Evolutionary conservation across 2,797 vertebrate genomes (phyloP).

Genomic region (Lithobates sylvaticus): DNA sequence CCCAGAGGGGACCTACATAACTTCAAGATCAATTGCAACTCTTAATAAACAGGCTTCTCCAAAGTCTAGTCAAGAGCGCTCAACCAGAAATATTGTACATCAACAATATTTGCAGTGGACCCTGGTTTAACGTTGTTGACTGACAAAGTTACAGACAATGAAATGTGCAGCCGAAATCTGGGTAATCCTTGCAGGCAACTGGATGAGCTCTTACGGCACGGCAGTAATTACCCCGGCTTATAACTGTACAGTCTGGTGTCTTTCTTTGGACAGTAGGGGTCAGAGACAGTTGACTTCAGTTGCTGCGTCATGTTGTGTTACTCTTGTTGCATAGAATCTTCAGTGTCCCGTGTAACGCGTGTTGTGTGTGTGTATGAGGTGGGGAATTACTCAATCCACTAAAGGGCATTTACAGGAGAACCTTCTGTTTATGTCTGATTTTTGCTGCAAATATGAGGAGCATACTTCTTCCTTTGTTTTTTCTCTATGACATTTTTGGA

Average conservation of each 20-base stretch:
- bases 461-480: neutral
- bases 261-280: constrained; percentile 19
- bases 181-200: constrained; percentile 22
- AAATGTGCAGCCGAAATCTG: constrained; percentile 8
- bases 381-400: constrained; percentile 6
- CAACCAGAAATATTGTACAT: constrained; percentile 49
- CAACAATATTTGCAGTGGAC: constrained; percentile 54
- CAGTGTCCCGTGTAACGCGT: constrained; percentile 24
- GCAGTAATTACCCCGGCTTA: constrained; percentile 11
- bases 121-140: constrained; percentile 28
- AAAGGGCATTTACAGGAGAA: neutral
- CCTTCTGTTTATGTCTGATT: neutral
- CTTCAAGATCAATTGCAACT: constrained; percentile 48
- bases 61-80: constrained; percentile 44
- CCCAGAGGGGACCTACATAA: constrained; percentile 20
- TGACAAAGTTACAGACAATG: constrained; percentile 34
- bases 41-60: constrained; percentile 30
- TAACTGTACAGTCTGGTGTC: constrained; percentile 41
- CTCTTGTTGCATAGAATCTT: constrained; percentile 19
- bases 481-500: neutral
- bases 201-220: constrained; percentile 7
- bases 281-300: neutral
- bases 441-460: neutral
- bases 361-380: constrained; percentile 10
- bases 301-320: neutral